Conservation (phyloP, 92 coral and sea anemone genomes). For the Epizoanthus illoricatus region DNA sequence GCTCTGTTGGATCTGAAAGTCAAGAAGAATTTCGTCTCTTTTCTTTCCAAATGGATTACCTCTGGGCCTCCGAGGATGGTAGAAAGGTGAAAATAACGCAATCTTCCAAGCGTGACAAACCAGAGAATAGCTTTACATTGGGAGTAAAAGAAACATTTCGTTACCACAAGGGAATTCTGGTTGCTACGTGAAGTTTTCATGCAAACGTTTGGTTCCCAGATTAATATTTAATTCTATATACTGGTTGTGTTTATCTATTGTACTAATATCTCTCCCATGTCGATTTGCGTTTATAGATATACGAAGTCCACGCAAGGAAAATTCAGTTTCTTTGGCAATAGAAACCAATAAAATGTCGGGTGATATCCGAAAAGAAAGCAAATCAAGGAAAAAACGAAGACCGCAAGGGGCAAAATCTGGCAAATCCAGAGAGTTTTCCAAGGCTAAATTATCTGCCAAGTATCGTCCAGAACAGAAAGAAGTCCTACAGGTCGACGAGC, state of each 20-base stretch:
- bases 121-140: no score
- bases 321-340: background rate
- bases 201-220: background rate
- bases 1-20: no score
- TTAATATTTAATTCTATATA: background rate
- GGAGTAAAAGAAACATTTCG: background rate
- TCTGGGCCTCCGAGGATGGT: no score
- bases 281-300: slow-evolving; percentile 2
- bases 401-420: slow-evolving; percentile 29
- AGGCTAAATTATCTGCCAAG: background rate
- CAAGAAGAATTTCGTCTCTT: no score
- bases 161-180: background rate
- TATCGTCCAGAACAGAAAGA: background rate
- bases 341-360: slow-evolving; percentile 6
- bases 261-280: slow-evolving; percentile 14
- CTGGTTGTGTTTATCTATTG: background rate
- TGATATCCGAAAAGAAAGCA: slow-evolving; percentile 7
- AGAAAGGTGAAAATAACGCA: background rate
- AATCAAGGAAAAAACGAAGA: background rate
- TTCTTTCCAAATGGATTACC: no score
- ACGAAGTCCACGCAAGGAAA: background rate
- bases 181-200: slow-evolving; percentile 1
- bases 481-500: background rate
- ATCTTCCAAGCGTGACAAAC: background rate
- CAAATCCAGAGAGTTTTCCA: slow-evolving; percentile 24